Evolutionary conservation across 2,797 vertebrate genomes (phyloP), one percentile per base, ranked within the genome.

Genomic region (Hephaestus fuliginosus): DNA sequence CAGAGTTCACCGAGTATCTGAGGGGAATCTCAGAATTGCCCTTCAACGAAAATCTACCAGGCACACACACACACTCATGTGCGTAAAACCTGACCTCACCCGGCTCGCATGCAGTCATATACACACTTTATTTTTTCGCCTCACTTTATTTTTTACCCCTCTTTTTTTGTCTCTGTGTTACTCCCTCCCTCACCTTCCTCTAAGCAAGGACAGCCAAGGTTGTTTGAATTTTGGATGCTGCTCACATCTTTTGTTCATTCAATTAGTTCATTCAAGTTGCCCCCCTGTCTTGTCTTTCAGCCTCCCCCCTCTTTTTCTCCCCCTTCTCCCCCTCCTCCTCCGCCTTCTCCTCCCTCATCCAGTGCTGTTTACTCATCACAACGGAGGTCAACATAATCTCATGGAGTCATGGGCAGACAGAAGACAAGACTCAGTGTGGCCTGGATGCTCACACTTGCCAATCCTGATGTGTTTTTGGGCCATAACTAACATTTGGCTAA

Each of bases 211-310:
- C 91, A 72, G 44, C 33, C 85, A 89, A 91, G 91, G 91, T 93
- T 88, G 84, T 91, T 82, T 72, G 49, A 70, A 69, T 90, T 91
- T 88, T 83, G 69, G 75, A 89, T 90, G 84, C 85, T 14, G 65
- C 73, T 78, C 90, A 89, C 91, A 89, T 92, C 83, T 80, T 83
- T 89, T 87, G 82, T 81, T 92, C 85, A 89, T 90, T 93, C 82
- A 91, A 88, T 92, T 92, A 90, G 75, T 88, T 85, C 75, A 71
- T 85, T 82, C 82, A 87, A 82, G 82, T 83, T 60, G 17, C 52
- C 83, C 80, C 36, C 52, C 36, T 28, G 18, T 67, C 66, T 78
- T 53, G 53, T 79, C 66, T 74, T 49, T 51, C 55, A 20, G 52
- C 74, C 70, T 73, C 43, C 46, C 61, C 53, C 6, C 60, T 25